Percentiles rank a stretch among this genome's conserved stretches.
These are phyloP conservation scores for Tachina fera DNA, from an alignment of 2,888 invertebrate genomes.

Conservation along the genomic window DNA sequence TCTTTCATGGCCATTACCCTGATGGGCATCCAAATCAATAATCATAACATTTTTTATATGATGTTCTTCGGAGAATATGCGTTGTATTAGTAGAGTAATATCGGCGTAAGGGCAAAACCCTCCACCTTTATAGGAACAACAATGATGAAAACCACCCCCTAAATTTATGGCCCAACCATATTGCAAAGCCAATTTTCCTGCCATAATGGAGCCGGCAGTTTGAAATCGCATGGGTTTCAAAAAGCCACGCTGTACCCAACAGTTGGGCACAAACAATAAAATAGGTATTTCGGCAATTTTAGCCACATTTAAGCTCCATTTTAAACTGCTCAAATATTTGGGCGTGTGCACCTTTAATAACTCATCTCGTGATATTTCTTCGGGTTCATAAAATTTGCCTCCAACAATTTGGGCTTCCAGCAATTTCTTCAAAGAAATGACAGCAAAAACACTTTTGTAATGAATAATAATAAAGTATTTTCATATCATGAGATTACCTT, in stretches of 20 bases:
- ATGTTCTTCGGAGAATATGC: conserved; percentile 85
- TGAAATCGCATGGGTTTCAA: conserved; percentile 91
- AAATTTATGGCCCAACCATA: conserved; percentile 95
- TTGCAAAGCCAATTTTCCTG: conserved; percentile 91
- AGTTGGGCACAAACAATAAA: conserved; percentile 90
- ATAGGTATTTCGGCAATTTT: conserved; percentile 91
- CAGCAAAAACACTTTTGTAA: background rate
- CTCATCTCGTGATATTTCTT: conserved; percentile 88
- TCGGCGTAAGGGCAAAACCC: conserved; percentile 97
- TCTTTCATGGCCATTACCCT: conserved; percentile 94
- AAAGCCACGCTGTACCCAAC: conserved; percentile 89
- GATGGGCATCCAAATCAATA: conserved; percentile 95
- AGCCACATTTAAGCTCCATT: conserved; percentile 92
- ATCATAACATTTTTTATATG: conserved; percentile 90
- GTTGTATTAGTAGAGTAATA: conserved; percentile 90
- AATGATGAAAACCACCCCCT: conserved; percentile 96
- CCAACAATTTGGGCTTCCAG: conserved; percentile 86
- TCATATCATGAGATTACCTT: conserved; percentile 83
- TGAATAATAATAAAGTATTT: background rate
- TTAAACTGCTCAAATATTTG: conserved; percentile 89
- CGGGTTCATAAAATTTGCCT: conserved; percentile 87
- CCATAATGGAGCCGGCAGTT: conserved; percentile 91
- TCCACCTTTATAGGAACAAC: conserved; percentile 89
- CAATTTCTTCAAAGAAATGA: conserved; percentile 83
- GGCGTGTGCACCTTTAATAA: conserved; percentile 90